phyloP scores from a whole-genome alignment of 2,797 vertebrate genomes.

The Eupleurogrammus muticus region DNA sequence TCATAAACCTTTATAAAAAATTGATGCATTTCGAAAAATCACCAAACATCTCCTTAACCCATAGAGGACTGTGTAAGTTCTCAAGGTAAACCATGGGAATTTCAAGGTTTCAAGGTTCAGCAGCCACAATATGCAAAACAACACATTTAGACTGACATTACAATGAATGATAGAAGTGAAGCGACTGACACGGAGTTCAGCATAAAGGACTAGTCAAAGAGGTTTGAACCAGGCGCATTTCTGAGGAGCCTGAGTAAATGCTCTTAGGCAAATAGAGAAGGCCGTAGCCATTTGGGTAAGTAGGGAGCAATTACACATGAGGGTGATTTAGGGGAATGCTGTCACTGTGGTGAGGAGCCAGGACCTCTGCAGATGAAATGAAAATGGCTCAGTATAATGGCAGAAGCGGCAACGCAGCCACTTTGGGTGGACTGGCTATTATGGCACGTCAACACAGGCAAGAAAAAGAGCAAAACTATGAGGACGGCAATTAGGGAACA shows the following conservation, averaged over 20 bases:
- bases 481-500: slow-evolving; percentile 79
- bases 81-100: slow-evolving; percentile 21
- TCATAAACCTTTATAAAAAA: no score
- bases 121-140: slow-evolving; percentile 47
- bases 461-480: slow-evolving; percentile 85
- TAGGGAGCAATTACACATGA: slow-evolving; percentile 82
- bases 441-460: slow-evolving; percentile 81
- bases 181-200: slow-evolving; percentile 46
- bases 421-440: slow-evolving; percentile 83
- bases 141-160: slow-evolving; percentile 28
- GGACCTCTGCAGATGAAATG: slow-evolving; percentile 80
- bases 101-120: slow-evolving; percentile 24
- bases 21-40: neutral
- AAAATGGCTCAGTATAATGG: slow-evolving; percentile 83
- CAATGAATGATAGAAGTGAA: slow-evolving; percentile 60
- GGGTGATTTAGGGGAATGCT: slow-evolving; percentile 83
- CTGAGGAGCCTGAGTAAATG: slow-evolving; percentile 76
- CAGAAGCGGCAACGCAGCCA: slow-evolving; percentile 74
- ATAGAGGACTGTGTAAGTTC: neutral
- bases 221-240: slow-evolving; percentile 62
- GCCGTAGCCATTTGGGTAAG: slow-evolving; percentile 83
- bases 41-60: neutral
- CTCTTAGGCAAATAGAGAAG: slow-evolving; percentile 84
- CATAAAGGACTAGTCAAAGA: slow-evolving; percentile 57
- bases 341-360: slow-evolving; percentile 73